A percentile compares a stretch with the other conserved stretches of the same genome.
phyloP scores from a whole-genome alignment of 2,113 vertebrate species.

The Oryzias javanicus region DNA sequence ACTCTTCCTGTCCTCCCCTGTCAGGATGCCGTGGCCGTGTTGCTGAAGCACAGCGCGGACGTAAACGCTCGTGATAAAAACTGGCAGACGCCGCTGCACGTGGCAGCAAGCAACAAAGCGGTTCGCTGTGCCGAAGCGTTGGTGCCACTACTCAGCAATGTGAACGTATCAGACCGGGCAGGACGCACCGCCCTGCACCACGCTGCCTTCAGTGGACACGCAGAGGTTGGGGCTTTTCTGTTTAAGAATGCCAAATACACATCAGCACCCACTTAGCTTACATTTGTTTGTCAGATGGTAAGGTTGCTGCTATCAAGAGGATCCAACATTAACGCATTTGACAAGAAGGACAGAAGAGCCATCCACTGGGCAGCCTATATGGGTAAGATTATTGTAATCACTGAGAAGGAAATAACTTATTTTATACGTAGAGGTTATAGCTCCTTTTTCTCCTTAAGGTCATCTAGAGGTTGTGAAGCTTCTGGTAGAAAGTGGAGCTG shows the following conservation, averaged over 20 bases:
- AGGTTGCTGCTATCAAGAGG: constrained; percentile 94
- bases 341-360: constrained; percentile 96
- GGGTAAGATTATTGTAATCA: constrained; percentile 77
- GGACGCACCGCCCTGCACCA: constrained; percentile 95
- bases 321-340: constrained; percentile 98
- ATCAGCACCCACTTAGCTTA: background rate
- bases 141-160: constrained; percentile 92
- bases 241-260: background rate
- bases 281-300: constrained; percentile 85
- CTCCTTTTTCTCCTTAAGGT: constrained; percentile 70
- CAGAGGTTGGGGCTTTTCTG: constrained; percentile 79
- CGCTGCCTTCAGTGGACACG: constrained; percentile 93
- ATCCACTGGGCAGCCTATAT: constrained; percentile 98
- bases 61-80: constrained; percentile 98
- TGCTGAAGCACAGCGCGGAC: constrained; percentile 96
- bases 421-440: background rate
- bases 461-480: constrained; percentile 95
- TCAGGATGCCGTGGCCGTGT: constrained; percentile 93
- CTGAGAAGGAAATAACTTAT: background rate
- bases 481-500: constrained; percentile 89
- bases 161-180: constrained; percentile 93
- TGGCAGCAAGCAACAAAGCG: constrained; percentile 94
- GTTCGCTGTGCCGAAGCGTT: constrained; percentile 93
- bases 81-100: constrained; percentile 97
- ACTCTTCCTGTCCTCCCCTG: constrained; percentile 6